Conservation (phyloP, 1,140 invertebrate genomes). For the Zaprionus taronus region DNA sequence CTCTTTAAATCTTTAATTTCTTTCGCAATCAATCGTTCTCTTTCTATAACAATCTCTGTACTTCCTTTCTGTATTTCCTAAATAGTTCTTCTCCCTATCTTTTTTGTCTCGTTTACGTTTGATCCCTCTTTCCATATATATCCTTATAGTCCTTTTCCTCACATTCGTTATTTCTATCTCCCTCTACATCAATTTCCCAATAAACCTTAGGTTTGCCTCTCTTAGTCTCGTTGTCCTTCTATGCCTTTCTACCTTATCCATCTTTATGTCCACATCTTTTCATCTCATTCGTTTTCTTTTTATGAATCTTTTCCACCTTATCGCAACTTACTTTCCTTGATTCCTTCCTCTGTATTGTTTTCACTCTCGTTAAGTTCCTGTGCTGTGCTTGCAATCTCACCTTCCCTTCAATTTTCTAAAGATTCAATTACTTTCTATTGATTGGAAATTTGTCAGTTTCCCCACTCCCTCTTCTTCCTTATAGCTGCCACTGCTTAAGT, state of each 20-base stretch:
- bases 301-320: not conserved
- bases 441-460: constrained; percentile 28
- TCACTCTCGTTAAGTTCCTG: not conserved
- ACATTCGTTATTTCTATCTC: too few relatives aligned
- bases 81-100: too few relatives aligned
- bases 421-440: constrained; percentile 17
- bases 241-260: not conserved
- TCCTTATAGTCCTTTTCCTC: too few relatives aligned
- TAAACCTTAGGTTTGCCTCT: too few relatives aligned
- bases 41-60: too few relatives aligned
- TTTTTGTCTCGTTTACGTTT: too few relatives aligned
- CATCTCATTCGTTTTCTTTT: not conserved
- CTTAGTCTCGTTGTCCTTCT: too few relatives aligned
- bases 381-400: not conserved
- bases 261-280: not conserved
- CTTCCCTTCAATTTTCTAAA: not conserved
- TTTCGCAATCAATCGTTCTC: too few relatives aligned
- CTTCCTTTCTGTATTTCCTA: too few relatives aligned
- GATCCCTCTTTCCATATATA: too few relatives aligned
- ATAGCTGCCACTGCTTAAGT: not conserved
- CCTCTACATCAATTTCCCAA: too few relatives aligned
- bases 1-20: too few relatives aligned
- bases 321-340: not conserved
- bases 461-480: not conserved
- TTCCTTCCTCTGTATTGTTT: not conserved